phyloP scores from a whole-genome alignment of 2,797 vertebrate genomes.

The Melanotaenia nigrans region DNA sequence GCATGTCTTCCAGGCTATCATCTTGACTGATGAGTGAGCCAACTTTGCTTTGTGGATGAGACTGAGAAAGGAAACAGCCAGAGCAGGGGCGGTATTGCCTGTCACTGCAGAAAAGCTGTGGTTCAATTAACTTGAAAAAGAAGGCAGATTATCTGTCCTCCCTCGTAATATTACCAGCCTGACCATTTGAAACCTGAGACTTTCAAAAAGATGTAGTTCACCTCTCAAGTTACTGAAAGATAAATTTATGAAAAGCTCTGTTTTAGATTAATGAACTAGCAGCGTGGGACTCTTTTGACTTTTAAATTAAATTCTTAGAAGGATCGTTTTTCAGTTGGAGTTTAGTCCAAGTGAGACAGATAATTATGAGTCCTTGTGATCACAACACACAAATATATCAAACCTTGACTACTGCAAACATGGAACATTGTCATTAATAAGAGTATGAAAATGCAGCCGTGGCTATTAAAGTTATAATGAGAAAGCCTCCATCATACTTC shows the following conservation, averaged over 20 bases:
- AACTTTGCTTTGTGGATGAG: constrained; percentile 30
- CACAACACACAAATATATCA: constrained; percentile 64
- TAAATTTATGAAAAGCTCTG: constrained; percentile 62
- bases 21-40: constrained; percentile 42
- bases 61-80: constrained; percentile 16
- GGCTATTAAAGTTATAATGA: constrained; percentile 60
- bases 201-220: constrained; percentile 62
- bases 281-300: constrained; percentile 60
- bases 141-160: constrained; percentile 40
- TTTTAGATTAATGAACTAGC: constrained; percentile 71
- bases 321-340: constrained; percentile 66
- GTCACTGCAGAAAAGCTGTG: constrained; percentile 43
- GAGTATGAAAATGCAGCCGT: constrained; percentile 47
- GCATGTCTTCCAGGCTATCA: constrained; percentile 20
- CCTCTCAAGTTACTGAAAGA: constrained; percentile 51
- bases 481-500: constrained; percentile 54
- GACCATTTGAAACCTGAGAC: constrained; percentile 61
- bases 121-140: constrained; percentile 65
- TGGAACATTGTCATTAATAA: constrained; percentile 60
- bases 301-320: constrained; percentile 70
- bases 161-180: constrained; percentile 52
- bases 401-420: constrained; percentile 54
- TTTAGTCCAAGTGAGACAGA: constrained; percentile 57
- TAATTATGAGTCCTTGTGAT: constrained; percentile 70
- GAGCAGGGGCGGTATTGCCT: constrained; percentile 28